These are phyloP conservation scores for Hypotaenidia okinawae DNA, from an alignment of 2,797 vertebrate species.

Conservation along the genomic window DNA sequence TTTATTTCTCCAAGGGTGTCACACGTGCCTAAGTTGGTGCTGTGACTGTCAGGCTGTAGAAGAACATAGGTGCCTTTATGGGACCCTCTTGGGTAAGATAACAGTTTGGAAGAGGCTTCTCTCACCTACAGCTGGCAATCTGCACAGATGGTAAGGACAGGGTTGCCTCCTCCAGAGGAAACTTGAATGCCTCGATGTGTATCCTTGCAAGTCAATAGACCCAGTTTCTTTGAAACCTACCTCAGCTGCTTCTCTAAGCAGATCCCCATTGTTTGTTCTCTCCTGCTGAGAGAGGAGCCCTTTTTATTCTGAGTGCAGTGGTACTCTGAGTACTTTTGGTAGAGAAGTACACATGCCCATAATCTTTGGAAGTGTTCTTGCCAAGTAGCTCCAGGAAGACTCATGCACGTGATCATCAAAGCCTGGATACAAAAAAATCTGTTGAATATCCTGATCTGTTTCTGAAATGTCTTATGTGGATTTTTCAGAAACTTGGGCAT, in stretches of 20 bases:
- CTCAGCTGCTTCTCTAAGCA: not conserved
- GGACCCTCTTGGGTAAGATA: not conserved
- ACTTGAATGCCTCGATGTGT: no score
- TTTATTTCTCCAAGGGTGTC: not conserved
- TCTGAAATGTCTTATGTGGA: not conserved
- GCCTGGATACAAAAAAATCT: not conserved
- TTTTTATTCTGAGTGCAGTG: not conserved
- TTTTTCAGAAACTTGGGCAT: not conserved
- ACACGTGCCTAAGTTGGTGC: not conserved
- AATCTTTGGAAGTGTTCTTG: not conserved
- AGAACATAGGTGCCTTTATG: not conserved
- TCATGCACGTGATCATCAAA: not conserved
- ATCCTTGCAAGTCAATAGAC: not conserved
- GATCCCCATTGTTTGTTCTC: not conserved
- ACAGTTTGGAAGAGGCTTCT: not conserved
- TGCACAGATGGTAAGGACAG: not conserved
- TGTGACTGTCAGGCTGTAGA: not conserved
- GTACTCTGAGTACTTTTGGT: not conserved
- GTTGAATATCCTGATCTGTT: not conserved
- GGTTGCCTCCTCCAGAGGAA: not conserved
- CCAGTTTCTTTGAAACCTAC: not conserved
- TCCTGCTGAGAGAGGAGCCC: not conserved
- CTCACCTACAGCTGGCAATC: not conserved
- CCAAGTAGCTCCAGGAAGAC: not conserved
- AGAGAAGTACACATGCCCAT: not conserved